Conservation (phyloP, 1,140 invertebrate species). For the Lasaia peninsularis region DNA sequence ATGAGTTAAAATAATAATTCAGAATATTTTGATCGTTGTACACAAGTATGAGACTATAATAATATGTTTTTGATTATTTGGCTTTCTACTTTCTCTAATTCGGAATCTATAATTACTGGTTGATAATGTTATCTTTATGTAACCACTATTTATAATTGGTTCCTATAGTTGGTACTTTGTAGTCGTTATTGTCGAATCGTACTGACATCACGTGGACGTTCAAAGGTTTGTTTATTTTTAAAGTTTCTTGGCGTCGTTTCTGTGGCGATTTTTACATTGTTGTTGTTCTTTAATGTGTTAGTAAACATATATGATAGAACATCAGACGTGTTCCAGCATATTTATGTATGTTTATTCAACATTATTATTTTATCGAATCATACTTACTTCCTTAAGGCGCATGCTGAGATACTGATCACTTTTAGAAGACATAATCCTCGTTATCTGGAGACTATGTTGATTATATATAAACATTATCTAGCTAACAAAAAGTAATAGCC, state of each 20-base stretch:
- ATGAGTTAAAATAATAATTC: no score
- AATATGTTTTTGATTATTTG: neutral
- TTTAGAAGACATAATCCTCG: no score
- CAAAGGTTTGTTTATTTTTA: slow-evolving; percentile 10
- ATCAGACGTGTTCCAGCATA: no score
- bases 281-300: no score
- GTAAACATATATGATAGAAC: no score
- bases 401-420: no score
- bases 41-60: neutral
- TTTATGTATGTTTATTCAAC: no score
- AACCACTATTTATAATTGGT: slow-evolving; percentile 6
- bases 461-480: no score
- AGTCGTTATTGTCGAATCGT: neutral
- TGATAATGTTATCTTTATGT: slow-evolving; percentile 7
- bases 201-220: neutral
- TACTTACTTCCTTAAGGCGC: no score
- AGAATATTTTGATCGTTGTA: neutral
- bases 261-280: neutral
- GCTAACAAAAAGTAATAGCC: no score
- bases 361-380: no score
- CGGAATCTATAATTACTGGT: neutral
- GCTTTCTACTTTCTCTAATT: slow-evolving; percentile 1
- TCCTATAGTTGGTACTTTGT: neutral
- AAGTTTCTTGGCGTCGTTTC: neutral
- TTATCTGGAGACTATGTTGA: no score